These are phyloP conservation scores for Tinamus major DNA, from an alignment of 2,797 vertebrate species.

Conservation along the genomic window DNA sequence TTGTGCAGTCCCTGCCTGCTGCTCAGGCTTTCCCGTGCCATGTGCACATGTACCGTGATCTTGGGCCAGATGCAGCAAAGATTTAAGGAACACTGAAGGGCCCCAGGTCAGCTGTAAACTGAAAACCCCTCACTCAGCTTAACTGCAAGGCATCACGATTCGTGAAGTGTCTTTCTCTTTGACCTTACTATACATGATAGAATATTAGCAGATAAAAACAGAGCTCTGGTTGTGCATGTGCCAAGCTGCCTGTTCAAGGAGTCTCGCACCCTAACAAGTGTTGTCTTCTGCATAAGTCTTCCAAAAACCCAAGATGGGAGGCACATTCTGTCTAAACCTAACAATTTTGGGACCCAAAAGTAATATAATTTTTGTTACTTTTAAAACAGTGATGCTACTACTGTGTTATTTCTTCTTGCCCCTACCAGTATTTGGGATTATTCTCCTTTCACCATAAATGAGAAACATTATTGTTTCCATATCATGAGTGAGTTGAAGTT, in stretches of 20 bases:
- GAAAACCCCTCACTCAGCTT: not conserved
- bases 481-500: not conserved
- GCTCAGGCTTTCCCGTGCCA: not conserved
- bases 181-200: not conserved
- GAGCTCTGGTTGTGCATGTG: not conserved
- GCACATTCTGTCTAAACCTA: not conserved
- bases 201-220: not conserved
- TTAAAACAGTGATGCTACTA: not conserved
- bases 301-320: not conserved
- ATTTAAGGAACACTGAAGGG: not conserved
- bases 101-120: not conserved
- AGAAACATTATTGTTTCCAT: not conserved
- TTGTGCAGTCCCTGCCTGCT: not conserved
- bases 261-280: not conserved
- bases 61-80: not conserved
- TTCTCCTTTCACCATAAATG: not conserved
- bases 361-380: not conserved
- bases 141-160: not conserved
- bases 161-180: not conserved
- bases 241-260: not conserved
- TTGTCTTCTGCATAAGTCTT: not conserved
- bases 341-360: not conserved
- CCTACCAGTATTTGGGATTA: not conserved
- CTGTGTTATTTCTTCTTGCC: not conserved
- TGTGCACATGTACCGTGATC: rapidly evolving